These are phyloP conservation scores for Pollenia griseotomentosa DNA, from an alignment of 2,888 invertebrate genomes.

Conservation along the genomic window DNA sequence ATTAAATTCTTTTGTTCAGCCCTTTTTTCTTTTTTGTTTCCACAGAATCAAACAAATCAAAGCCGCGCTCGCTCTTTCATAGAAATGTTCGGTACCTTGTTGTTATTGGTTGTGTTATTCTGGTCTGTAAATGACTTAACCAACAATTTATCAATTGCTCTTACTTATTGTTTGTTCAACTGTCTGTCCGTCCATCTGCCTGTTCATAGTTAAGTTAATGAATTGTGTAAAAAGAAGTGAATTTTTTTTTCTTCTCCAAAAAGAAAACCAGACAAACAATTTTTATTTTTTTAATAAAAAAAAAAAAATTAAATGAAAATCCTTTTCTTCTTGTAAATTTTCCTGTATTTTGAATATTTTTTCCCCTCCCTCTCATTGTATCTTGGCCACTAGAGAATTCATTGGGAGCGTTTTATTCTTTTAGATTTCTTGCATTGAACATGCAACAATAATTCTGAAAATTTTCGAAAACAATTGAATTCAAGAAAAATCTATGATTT, in stretches of 20 bases:
- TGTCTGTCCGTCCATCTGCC: neutral
- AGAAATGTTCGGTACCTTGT: constrained; percentile 10
- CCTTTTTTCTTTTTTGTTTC: neutral
- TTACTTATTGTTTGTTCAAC: constrained; percentile 34
- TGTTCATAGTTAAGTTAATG: constrained; percentile 51
- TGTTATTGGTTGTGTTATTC: constrained; percentile 16
- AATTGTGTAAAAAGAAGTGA: constrained; percentile 37
- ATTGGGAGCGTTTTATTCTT: constrained; percentile 14
- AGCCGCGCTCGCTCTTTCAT: constrained; percentile 11
- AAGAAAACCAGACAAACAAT: constrained; percentile 1
- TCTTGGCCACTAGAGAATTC: constrained; percentile 50
- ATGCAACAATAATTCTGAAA: constrained; percentile 7
- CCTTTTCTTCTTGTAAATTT: constrained; percentile 23
- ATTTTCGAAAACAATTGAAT: constrained; percentile 63
- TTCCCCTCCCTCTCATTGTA: constrained; percentile 36
- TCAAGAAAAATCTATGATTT: constrained; percentile 62
- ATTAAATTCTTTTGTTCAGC: constrained; percentile 43
- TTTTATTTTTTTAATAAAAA: neutral
- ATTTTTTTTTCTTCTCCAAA: neutral
- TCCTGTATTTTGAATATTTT: constrained; percentile 10
- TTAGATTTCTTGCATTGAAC: constrained; percentile 14
- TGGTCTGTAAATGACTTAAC: constrained; percentile 37
- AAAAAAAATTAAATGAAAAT: constrained; percentile 14
- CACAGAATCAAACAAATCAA: constrained; percentile 49
- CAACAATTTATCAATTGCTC: constrained; percentile 68